Base-by-base conservation (phyloP, 2,888 invertebrate genomes). In the Aphodius granarius region DNA sequence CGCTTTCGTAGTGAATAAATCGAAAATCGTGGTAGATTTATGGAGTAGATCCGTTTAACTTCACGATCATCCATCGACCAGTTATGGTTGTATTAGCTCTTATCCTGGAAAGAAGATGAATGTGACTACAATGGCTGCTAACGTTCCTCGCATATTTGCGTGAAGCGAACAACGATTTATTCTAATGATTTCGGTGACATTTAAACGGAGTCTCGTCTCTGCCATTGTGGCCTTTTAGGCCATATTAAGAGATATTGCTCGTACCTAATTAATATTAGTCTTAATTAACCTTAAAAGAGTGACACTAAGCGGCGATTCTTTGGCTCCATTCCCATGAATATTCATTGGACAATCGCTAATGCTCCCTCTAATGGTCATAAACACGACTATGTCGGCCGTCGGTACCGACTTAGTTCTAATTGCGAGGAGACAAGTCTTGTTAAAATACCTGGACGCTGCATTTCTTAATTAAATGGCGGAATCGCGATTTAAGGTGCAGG, bases 401-500 rank as follows among this genome's bases (percentile, higher is more conserved):
- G 74, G 74, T 78, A 76, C 76, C 76, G 73, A 78, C 75, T 75
- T 70, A 68, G 65, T 74, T 74, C 78, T 73, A 75, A 75, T 78
- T 78, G 76, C 78, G 76, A 78, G 75, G 73, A 72, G 78, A 78
- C 78, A 79, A 77, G 75, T 76, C 79, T 79, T 79, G 79, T 79
- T 79, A 78, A 79, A 77, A 79, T 79, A 78, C 79, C 80, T 43
- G 43, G 43, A 43, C 43, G 43, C 43, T 43, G 43, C 43, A 43
- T 43, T 43, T 43, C 43, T 43, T 43, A 43, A 43, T 43, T 43
- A 43, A 43, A 43, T 43, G 43, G 43, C 43, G 43, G 43, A 43
- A 43, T 43, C 13, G 43, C 43, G 43, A 43, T 43, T 43, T 43
- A 43, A 43, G 43, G 43, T 43, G 43, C 43, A 43, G 43, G 43